phyloP scores from a whole-genome alignment of 2,888 invertebrate species.

The Salticus scenicus region DNA sequence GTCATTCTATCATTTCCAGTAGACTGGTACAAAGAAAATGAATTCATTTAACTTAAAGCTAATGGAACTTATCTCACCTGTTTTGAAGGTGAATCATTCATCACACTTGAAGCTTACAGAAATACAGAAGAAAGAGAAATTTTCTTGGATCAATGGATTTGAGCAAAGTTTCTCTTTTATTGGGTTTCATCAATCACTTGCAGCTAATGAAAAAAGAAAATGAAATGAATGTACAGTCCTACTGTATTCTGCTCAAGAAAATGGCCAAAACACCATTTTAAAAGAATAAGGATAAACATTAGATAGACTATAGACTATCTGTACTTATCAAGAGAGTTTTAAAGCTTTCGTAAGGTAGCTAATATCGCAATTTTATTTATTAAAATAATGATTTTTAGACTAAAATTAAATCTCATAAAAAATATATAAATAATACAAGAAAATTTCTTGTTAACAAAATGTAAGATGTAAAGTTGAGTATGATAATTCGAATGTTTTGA shows the following conservation, averaged over 20 bases:
- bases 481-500: no score
- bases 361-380: no score
- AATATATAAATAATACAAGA: no score
- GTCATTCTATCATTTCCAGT: no score
- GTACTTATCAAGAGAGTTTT: no score
- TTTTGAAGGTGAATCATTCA: neutral
- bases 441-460: no score
- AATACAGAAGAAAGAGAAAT: neutral
- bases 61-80: constrained; percentile 5
- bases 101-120: neutral
- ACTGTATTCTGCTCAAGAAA: neutral
- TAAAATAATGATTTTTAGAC: no score
- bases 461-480: no score
- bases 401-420: no score
- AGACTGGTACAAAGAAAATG: neutral
- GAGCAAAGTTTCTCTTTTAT: neutral
- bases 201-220: neutral
- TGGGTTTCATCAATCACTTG: neutral
- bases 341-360: no score
- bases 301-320: no score
- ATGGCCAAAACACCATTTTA: neutral
- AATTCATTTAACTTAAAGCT: neutral
- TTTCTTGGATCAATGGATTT: constrained; percentile 3
- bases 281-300: no score
- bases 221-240: neutral